These are phyloP conservation scores for Platycnemis pennipes DNA, from an alignment of 2,888 invertebrate genomes.

Conservation along the genomic window DNA sequence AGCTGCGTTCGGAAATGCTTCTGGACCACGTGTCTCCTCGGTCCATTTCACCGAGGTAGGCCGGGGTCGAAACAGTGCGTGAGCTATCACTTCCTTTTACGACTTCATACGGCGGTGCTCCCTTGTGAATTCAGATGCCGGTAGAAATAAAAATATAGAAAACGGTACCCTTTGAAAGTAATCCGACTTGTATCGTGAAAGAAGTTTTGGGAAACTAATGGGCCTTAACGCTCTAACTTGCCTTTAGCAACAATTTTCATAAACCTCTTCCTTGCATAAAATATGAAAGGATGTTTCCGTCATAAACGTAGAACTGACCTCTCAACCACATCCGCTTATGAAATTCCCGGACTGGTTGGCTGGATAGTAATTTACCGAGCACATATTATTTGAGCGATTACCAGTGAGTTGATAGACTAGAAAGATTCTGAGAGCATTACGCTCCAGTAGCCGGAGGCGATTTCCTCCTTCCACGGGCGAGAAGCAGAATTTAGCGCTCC, in stretches of 20 bases:
- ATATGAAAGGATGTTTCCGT: background rate
- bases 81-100: constrained; percentile 5
- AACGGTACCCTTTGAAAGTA: background rate
- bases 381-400: background rate
- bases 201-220: background rate
- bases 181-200: background rate
- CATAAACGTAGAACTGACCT: background rate
- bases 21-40: constrained; percentile 2
- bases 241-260: background rate
- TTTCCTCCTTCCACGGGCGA: too few species aligned
- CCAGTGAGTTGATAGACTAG: background rate
- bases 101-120: background rate
- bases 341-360: background rate
- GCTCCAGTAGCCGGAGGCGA: background rate
- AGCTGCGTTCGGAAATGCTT: background rate
- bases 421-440: background rate
- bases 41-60: constrained; percentile 16
- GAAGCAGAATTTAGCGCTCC: background rate
- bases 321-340: background rate
- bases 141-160: background rate
- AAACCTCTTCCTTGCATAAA: background rate
- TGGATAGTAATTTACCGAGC: background rate
- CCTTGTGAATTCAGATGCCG: background rate
- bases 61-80: background rate
- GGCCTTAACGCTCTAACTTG: background rate